Conservation (phyloP, 2,113 vertebrate species). For the Mugil cephalus region DNA sequence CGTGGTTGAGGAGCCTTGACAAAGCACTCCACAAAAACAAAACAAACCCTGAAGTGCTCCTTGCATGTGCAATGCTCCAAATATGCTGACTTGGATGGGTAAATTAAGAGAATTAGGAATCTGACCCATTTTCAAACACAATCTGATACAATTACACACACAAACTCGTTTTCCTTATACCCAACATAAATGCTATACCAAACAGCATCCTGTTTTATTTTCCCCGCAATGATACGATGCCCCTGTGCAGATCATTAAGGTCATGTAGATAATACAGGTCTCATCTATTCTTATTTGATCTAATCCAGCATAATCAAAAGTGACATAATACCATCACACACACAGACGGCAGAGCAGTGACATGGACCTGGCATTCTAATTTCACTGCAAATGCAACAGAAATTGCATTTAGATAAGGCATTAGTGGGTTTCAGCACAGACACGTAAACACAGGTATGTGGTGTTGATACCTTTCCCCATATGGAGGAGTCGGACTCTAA, state of each 20-base stretch:
- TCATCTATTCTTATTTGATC: constrained; percentile 63
- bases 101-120: not conserved
- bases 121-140: not conserved
- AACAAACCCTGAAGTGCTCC: too few relatives aligned
- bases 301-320: constrained; percentile 54
- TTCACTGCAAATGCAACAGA: constrained; percentile 50
- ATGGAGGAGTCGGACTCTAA: constrained; percentile 22
- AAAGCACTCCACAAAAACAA: too few relatives aligned
- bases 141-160: not conserved
- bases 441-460: constrained; percentile 11
- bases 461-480: not conserved
- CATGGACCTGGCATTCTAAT: constrained; percentile 41
- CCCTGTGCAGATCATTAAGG: constrained; percentile 49
- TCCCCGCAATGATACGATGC: constrained; percentile 3
- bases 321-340: constrained; percentile 63
- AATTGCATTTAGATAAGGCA: constrained; percentile 46
- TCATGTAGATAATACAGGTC: constrained; percentile 57
- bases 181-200: not conserved
- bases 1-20: too few relatives aligned
- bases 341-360: constrained; percentile 36
- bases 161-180: not conserved
- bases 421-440: constrained; percentile 39
- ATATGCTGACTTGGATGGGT: too few relatives aligned
- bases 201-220: not conserved
- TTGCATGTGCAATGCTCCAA: too few relatives aligned